These are phyloP conservation scores for Machimus atricapillus DNA, from an alignment of 2,888 invertebrate genomes.

Conservation along the genomic window DNA sequence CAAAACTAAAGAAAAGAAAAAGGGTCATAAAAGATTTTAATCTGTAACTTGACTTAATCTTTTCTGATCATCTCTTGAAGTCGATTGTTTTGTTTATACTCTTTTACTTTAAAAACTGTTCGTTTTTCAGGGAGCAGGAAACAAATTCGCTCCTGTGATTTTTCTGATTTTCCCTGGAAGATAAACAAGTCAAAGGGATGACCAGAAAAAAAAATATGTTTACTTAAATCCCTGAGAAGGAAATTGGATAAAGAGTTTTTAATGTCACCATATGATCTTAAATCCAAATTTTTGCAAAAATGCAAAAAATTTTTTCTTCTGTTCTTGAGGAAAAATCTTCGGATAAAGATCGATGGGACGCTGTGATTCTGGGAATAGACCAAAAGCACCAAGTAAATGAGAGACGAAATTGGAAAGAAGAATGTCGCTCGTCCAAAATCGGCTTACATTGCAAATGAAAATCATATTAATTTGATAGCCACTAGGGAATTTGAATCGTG, in stretches of 20 bases:
- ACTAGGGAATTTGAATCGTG: background rate
- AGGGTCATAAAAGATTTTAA: background rate
- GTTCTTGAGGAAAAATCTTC: too few species aligned
- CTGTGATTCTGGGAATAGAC: background rate
- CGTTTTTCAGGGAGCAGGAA: background rate
- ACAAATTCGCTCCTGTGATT: background rate
- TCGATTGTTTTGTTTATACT: background rate
- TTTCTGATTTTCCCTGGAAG: background rate
- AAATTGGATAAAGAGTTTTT: background rate
- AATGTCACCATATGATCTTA: too few species aligned
- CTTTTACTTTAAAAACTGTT: background rate
- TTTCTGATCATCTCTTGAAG: background rate
- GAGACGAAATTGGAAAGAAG: background rate
- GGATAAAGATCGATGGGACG: too few species aligned
- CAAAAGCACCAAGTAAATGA: background rate
- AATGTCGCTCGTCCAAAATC: background rate
- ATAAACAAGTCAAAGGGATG: background rate
- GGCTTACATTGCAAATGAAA: background rate
- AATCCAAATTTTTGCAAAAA: too few species aligned
- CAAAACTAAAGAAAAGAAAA: background rate
- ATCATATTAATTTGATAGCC: background rate
- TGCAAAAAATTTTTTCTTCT: too few species aligned
- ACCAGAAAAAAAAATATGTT: background rate
- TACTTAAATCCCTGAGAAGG: background rate
- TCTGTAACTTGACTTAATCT: background rate